These are phyloP conservation scores for Prosapia bicincta DNA, from an alignment of 2,888 invertebrate species.

Conservation along the genomic window DNA sequence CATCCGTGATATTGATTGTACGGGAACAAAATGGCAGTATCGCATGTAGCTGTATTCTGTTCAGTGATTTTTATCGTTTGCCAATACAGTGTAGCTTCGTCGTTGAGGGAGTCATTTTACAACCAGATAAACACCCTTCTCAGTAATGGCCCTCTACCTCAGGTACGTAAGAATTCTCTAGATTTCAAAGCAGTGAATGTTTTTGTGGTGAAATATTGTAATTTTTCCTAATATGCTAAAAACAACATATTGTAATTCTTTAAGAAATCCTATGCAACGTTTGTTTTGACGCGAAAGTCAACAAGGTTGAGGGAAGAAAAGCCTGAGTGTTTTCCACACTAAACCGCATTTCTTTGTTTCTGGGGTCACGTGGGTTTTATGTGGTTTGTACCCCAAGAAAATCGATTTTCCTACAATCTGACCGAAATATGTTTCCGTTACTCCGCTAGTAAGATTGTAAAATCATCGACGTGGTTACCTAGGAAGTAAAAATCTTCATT, in stretches of 20 bases:
- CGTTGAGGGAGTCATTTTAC: conserved; percentile 30
- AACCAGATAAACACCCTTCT: conserved; percentile 31
- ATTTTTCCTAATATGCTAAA: too few species aligned
- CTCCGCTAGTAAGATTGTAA: neutral
- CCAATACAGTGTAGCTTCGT: conserved; percentile 7
- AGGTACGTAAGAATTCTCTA: conserved; percentile 12
- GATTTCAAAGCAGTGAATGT: too few species aligned
- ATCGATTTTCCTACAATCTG: neutral
- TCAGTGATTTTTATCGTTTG: neutral
- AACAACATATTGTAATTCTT: too few species aligned
- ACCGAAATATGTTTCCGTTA: neutral
- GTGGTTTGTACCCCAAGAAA: neutral
- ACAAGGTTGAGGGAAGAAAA: neutral
- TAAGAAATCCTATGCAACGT: too few species aligned
- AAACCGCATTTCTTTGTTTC: neutral
- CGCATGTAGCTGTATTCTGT: neutral
- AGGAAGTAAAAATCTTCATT: too few species aligned
- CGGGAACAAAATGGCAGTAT: neutral
- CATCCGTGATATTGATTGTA: neutral
- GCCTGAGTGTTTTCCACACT: too few species aligned
- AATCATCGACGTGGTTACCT: too few species aligned
- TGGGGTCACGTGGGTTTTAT: neutral
- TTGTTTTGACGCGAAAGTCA: too few species aligned
- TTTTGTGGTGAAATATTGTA: too few species aligned
- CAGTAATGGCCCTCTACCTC: conserved; percentile 15